Conservation (phyloP, 2,797 vertebrate species). For the Lacerta bilineata region DNA sequence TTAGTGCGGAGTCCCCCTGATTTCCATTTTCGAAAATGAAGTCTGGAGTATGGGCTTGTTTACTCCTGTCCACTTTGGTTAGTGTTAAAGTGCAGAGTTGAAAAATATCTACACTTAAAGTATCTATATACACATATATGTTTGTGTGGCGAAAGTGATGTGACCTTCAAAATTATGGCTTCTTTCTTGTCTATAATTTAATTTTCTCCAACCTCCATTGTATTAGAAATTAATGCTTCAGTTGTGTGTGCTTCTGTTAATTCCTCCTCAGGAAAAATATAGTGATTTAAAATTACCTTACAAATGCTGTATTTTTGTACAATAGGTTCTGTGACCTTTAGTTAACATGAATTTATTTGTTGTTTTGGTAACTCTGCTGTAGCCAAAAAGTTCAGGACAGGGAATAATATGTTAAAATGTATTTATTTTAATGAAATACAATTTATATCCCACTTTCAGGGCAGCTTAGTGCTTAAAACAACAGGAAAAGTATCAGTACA, state of each 20-base stretch:
- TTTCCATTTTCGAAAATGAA: slow-evolving; percentile 59
- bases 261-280: neutral
- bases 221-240: slow-evolving; percentile 15
- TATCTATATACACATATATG: neutral
- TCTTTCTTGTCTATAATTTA: slow-evolving; percentile 2
- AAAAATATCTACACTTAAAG: slow-evolving; percentile 26
- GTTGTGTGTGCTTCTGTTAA: neutral
- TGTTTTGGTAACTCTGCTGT: neutral
- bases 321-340: neutral
- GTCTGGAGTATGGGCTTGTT: neutral
- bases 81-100: slow-evolving; percentile 31
- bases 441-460: neutral
- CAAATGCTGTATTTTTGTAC: neutral
- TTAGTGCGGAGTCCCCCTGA: slow-evolving; percentile 6
- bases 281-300: neutral
- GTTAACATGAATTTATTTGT: neutral
- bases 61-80: slow-evolving; percentile 38
- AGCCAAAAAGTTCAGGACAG: neutral
- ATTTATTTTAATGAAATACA: neutral
- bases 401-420: neutral
- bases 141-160: neutral
- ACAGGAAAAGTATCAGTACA: too few species aligned
- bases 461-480: neutral
- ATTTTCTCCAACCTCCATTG: neutral
- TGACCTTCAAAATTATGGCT: slow-evolving; percentile 18